phyloP scores from a whole-genome alignment of 2,888 invertebrate species.

The Keiferia lycopersicella region DNA sequence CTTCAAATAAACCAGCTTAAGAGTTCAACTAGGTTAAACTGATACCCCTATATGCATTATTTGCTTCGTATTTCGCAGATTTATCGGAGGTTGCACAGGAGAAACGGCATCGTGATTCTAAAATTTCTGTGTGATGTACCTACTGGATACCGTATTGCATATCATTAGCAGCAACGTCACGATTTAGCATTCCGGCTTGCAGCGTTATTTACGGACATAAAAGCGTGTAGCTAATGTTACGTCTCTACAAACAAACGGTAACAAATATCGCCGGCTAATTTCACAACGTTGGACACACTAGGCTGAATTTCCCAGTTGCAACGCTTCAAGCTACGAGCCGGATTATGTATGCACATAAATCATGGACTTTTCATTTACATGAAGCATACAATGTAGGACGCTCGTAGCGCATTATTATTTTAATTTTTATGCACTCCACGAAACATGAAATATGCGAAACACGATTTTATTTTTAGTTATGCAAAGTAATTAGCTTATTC shows the following conservation, averaged over 20 bases:
- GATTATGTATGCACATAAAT: conserved; percentile 28
- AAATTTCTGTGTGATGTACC: conserved; percentile 12
- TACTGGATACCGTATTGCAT: conserved; percentile 27
- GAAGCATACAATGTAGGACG: conserved; percentile 20
- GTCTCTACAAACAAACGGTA: conserved; percentile 25
- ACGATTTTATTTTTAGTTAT: conserved; percentile 7
- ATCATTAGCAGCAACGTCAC: conserved; percentile 36
- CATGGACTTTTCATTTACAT: conserved; percentile 26
- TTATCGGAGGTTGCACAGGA: background rate
- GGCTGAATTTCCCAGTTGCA: conserved; percentile 24
- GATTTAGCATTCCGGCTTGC: conserved; percentile 38
- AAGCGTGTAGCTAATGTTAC: conserved; percentile 27
- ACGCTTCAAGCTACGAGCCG: conserved; percentile 21
- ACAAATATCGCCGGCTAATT: conserved; percentile 23
- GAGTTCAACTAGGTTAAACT: background rate
- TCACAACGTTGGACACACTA: conserved; percentile 23
- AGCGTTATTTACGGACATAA: conserved; percentile 34
- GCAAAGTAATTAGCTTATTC: conserved; percentile 24
- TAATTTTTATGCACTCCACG: conserved; percentile 15
- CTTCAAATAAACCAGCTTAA: conserved; percentile 2
- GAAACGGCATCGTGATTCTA: background rate
- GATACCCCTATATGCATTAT: background rate
- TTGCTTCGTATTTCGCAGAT: background rate
- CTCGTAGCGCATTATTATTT: conserved; percentile 15
- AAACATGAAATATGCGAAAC: conserved; percentile 12